Evolutionary conservation across 2,113 vertebrate genomes (phyloP).

Genomic region (Grammatotria lemairii): DNA sequence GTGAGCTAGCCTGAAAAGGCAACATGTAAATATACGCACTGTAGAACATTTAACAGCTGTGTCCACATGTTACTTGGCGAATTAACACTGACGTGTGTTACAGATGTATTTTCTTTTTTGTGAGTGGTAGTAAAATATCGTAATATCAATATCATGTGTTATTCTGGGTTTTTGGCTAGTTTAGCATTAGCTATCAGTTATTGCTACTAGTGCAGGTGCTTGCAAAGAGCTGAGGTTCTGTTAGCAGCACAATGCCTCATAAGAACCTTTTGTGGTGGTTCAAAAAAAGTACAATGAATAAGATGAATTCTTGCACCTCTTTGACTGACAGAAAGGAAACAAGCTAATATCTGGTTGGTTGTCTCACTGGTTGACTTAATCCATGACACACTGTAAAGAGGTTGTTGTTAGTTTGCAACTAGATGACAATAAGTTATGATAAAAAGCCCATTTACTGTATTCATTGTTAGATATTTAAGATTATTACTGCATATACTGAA

Average conservation of each 20-base stretch:
- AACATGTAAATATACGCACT: background rate
- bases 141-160: background rate
- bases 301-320: background rate
- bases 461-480: background rate
- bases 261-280: background rate
- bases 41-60: background rate
- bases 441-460: background rate
- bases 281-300: background rate
- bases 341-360: background rate
- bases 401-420: background rate
- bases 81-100: background rate
- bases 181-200: background rate
- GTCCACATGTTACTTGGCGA: background rate
- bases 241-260: background rate
- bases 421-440: background rate
- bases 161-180: background rate
- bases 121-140: background rate
- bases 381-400: background rate
- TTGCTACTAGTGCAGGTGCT: background rate
- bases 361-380: background rate
- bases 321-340: background rate
- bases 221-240: background rate
- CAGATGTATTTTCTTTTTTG: background rate
- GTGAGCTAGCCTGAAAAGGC: background rate
- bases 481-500: background rate